Conservation (phyloP, 1,140 invertebrate species). For the Drosophila pseudoananassae region DNA sequence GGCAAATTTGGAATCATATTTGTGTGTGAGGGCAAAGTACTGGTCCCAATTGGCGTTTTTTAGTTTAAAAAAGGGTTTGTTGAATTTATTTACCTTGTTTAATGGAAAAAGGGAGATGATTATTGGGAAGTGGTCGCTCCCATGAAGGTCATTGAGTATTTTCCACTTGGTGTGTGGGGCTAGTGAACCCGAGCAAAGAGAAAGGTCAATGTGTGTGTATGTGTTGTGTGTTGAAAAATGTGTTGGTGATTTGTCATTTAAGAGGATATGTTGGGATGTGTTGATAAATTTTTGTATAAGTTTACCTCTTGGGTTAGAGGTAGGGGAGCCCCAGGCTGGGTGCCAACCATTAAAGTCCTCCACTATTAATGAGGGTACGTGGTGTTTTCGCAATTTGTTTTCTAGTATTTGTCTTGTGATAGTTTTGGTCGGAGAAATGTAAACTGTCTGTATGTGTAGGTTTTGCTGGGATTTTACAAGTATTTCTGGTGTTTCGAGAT, state of each 20-base stretch:
- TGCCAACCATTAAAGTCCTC: background rate
- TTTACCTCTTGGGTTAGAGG: background rate
- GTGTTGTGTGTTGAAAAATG: too few species aligned
- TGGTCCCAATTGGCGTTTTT: too few species aligned
- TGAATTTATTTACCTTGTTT: too few species aligned
- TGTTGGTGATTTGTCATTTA: background rate
- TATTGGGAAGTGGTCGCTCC: too few species aligned
- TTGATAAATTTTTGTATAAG: background rate
- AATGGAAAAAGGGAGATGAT: too few species aligned
- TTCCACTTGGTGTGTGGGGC: too few species aligned
- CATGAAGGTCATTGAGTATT: too few species aligned
- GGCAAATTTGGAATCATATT: too few species aligned
- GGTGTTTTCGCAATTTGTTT: background rate
- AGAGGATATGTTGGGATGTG: background rate
- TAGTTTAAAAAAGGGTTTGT: background rate
- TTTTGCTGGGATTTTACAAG: background rate
- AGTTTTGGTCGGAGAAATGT: conserved; percentile 1
- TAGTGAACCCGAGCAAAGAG: background rate
- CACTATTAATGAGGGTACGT: background rate
- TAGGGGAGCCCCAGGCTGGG: background rate
- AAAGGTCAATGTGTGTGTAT: too few species aligned
- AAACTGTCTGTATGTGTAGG: background rate
- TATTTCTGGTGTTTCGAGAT: conserved; percentile 1
- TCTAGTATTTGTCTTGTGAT: background rate
- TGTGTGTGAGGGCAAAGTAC: too few species aligned